Base-by-base conservation (phyloP, 2,113 vertebrate genomes). In the Okapia johnstoni region DNA sequence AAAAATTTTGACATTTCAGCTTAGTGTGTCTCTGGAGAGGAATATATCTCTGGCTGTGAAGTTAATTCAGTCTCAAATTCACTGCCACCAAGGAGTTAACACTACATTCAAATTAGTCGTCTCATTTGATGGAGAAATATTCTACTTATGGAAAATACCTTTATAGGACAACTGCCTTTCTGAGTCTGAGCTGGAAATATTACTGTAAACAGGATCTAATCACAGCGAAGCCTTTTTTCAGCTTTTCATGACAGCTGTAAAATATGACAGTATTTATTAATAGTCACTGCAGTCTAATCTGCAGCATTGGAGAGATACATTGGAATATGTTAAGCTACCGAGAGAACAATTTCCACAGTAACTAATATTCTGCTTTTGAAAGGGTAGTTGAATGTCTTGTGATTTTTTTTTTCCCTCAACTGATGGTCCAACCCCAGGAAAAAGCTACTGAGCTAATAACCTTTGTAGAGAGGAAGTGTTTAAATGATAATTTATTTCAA, bases 151-250 rank as follows among this genome's bases (percentile, higher is more conserved):
- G 97, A 98, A 98, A 98, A 95, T 58, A 97, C 26, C 96, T 98
- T 97, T 97, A 97, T 94, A 97, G 95, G 85, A 96, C 97, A 98
- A 97, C 91, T 96, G 93, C 77, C 77, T 98, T 98, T 97, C 93
- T 92, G 89, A 98, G 95, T 86, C 92, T 98, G 94, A 98, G 97
- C 97, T 92, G 73, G 83, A 97, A 98, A 97, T 89, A 95, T 94
- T 97, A 98, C 97, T 98, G 96, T 96, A 98, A 98, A 98, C 93
- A 97, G 85, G n/a, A 98, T 97, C 98, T 98, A 98, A 98, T 85
- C 97, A 97, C 80, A 94, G 92, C 16, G 12, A 97, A 57, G 93
- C 85, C 97, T 95, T 95, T 93, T 96, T 93, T 96, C 97, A 89
- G 97, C 85, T 98, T 97, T 97, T 92, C 57, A 95, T 93, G 96